A percentile compares a stretch with the other conserved stretches of the same genome.
These are phyloP conservation scores for Dicaeum eximium DNA, from an alignment of 2,113 vertebrate genomes.

Conservation along the genomic window DNA sequence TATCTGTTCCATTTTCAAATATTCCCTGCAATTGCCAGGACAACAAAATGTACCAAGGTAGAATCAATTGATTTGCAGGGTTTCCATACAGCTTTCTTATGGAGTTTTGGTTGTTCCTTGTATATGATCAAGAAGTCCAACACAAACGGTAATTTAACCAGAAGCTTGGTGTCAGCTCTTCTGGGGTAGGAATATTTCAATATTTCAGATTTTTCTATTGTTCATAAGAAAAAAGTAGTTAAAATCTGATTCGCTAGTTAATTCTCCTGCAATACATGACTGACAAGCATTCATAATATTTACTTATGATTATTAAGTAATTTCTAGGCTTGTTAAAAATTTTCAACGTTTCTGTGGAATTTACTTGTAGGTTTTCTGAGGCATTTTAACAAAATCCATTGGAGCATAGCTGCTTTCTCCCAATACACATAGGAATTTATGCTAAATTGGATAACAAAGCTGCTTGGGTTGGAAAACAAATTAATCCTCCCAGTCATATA, in stretches of 20 bases:
- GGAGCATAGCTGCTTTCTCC: neutral
- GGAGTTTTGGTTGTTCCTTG: neutral
- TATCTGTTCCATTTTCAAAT: neutral
- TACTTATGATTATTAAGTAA: neutral
- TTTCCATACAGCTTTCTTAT: neutral
- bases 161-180: neutral
- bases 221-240: neutral
- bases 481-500: constrained; percentile 15
- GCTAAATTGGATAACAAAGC: constrained; percentile 33
- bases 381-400: neutral
- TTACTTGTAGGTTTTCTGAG: neutral
- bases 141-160: neutral
- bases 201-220: neutral
- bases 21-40: neutral
- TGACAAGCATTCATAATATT: neutral
- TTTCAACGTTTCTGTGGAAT: neutral
- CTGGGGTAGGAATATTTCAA: neutral
- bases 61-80: neutral
- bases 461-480: constrained; percentile 18
- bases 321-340: neutral
- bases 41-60: neutral
- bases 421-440: neutral
- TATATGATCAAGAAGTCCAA: neutral
- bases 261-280: neutral
- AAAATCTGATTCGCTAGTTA: neutral